Evolutionary conservation across 2,113 vertebrate genomes (phyloP), one percentile per base, ranked within the genome.

Genomic region (Sylvietta virens): DNA sequence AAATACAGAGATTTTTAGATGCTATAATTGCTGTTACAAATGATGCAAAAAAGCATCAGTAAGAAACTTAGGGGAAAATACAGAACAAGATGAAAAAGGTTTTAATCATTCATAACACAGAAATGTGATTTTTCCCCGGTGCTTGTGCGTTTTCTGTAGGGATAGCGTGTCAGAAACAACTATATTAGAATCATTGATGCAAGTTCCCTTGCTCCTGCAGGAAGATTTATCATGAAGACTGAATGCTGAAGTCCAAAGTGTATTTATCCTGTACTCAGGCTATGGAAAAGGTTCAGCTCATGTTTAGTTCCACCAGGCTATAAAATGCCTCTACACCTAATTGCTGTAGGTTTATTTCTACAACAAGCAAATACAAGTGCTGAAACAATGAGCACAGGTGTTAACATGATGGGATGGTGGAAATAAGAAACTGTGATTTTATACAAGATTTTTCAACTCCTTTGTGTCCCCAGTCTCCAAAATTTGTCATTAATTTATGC

Each of bases 351-450:
- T 39, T 10, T 45, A 26, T 66, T 65, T 81, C 24, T 31, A 44
- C 6, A 27, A 17, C 19, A 53, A 81, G 31, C 8, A 78, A 81
- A 57, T 84, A 17, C 31, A 4, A 2, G 7, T 6, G 10, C 13
- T 71, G 57, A 81, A 70, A 70, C 11, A 7, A 22, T 17, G 23
- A 57, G 2, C 60, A 57, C 2, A 3, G 0, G 0, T 33, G 9
- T 77, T 58, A 45, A 19, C 6, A 28, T 24, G 10, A 44, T 48
- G 28, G 24, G 13, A 51, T 33, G 14, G 11, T 57, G 19, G 42
- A 88, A 72, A 72, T 13, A 22, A 70, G 27, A 61, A 42, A 51
- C 10, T 51, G 4, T 27, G 8, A 6, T 87, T 47, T 27, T 73
- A n/a, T 35, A 33, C 45, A 65, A 81, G 50, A 40, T 35, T 44